These are phyloP conservation scores for Euplexia lucipara DNA, from an alignment of 2,888 invertebrate species.

Conservation along the genomic window DNA sequence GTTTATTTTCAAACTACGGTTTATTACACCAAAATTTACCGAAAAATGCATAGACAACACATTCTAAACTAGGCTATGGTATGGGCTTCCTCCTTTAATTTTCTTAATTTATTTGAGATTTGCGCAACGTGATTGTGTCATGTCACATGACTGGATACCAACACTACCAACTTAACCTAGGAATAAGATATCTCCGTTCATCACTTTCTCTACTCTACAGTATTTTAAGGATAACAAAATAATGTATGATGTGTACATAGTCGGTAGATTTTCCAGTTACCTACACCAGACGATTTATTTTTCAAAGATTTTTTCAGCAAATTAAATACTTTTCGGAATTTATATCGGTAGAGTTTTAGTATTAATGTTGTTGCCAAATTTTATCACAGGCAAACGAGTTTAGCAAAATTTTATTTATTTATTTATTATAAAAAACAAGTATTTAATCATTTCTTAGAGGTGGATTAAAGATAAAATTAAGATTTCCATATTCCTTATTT, in stretches of 20 bases:
- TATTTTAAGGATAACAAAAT: constrained; percentile 48
- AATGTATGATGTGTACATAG: constrained; percentile 61
- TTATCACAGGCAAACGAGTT: constrained; percentile 59
- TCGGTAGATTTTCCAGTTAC: constrained; percentile 66
- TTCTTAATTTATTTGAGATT: background rate
- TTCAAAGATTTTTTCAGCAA: constrained; percentile 63
- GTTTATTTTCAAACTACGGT: no score
- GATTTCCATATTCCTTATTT: no score
- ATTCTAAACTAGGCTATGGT: no score
- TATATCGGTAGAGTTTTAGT: constrained; percentile 69
- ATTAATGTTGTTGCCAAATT: constrained; percentile 77
- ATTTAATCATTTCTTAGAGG: no score
- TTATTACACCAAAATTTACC: background rate
- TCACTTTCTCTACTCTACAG: constrained; percentile 43
- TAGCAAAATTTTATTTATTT: constrained; percentile 24
- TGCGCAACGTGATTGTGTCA: no score
- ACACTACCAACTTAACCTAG: background rate
- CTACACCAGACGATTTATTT: constrained; percentile 63
- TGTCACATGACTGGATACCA: background rate
- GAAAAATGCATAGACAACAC: background rate
- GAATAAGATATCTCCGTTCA: constrained; percentile 40
- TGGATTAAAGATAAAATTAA: no score
- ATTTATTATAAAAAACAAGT: no score
- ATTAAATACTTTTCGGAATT: constrained; percentile 70
- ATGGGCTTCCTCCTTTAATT: no score